phyloP scores from a whole-genome alignment of 1,140 invertebrate species.

The Thaumetopoea pityocampa region DNA sequence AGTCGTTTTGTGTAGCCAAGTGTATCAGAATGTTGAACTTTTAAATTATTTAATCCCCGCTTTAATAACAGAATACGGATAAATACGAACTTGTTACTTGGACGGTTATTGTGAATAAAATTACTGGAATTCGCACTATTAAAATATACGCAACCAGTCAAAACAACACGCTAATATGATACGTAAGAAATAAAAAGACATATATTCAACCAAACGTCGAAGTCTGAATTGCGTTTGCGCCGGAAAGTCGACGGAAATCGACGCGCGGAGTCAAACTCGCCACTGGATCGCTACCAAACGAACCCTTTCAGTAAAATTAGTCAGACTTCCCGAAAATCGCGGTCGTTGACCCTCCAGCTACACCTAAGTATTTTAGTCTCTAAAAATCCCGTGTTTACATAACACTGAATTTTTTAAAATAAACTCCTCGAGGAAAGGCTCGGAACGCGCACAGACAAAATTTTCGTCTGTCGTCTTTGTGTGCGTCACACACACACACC shows the following conservation, averaged over 20 bases:
- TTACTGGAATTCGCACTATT: no score
- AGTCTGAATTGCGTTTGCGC: slow-evolving; percentile 30
- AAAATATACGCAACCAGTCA: no score
- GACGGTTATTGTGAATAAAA: no score
- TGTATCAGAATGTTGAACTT: no score
- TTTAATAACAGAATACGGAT: no score
- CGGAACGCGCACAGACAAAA: slow-evolving; percentile 52
- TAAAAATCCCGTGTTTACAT: slow-evolving; percentile 67
- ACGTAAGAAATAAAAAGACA: no score
- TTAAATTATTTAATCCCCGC: no score
- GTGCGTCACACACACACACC: slow-evolving; percentile 60
- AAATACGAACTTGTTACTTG: no score
- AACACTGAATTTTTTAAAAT: slow-evolving; percentile 70
- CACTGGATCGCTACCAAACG: slow-evolving; percentile 29
- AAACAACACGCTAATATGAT: no score
- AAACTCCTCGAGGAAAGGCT: slow-evolving; percentile 58
- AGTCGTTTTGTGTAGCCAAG: no score
- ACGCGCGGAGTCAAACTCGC: slow-evolving; percentile 31
- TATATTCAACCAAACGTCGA: slow-evolving; percentile 10
- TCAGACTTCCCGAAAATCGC: slow-evolving; percentile 71
- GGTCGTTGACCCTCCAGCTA: slow-evolving; percentile 58
- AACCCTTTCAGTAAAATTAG: slow-evolving; percentile 62
- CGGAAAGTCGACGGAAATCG: slow-evolving; percentile 27
- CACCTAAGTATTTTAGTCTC: slow-evolving; percentile 69
- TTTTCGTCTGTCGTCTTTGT: slow-evolving; percentile 46